phyloP scores from a whole-genome alignment of 2,888 invertebrate species.

The Trichogramma evanescens region DNA sequence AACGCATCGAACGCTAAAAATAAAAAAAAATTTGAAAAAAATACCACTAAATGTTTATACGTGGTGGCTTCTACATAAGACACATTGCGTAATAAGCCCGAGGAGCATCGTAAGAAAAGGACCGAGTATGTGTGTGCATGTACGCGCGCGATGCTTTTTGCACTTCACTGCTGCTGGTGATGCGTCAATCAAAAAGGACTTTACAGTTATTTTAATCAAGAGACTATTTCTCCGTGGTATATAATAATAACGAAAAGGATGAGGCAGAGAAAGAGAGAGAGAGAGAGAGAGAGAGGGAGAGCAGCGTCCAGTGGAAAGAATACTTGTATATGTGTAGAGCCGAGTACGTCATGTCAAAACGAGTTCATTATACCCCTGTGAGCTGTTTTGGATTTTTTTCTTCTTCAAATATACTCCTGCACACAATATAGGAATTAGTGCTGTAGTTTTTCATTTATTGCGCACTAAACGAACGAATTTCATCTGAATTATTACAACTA shows the following conservation, averaged over 20 bases:
- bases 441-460: too few species aligned
- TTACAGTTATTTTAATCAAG: constrained; percentile 40
- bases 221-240: background rate
- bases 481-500: too few species aligned
- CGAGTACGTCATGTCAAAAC: constrained; percentile 35
- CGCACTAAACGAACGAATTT: too few species aligned
- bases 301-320: background rate
- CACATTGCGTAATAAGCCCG: constrained; percentile 27
- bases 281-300: background rate
- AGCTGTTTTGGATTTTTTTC: background rate
- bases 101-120: constrained; percentile 16
- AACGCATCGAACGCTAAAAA: too few species aligned
- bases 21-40: too few species aligned
- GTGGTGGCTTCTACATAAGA: constrained; percentile 12
- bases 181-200: constrained; percentile 36
- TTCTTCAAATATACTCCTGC: too few species aligned
- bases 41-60: too few species aligned
- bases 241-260: background rate
- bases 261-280: constrained; percentile 1
- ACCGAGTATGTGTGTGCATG: background rate
- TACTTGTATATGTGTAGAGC: background rate
- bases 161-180: constrained; percentile 14
- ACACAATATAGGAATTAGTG: too few species aligned
- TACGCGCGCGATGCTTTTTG: background rate
- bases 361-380: constrained; percentile 37